Conservation (phyloP, 2,797 vertebrate species). For the Apogon talboti region DNA sequence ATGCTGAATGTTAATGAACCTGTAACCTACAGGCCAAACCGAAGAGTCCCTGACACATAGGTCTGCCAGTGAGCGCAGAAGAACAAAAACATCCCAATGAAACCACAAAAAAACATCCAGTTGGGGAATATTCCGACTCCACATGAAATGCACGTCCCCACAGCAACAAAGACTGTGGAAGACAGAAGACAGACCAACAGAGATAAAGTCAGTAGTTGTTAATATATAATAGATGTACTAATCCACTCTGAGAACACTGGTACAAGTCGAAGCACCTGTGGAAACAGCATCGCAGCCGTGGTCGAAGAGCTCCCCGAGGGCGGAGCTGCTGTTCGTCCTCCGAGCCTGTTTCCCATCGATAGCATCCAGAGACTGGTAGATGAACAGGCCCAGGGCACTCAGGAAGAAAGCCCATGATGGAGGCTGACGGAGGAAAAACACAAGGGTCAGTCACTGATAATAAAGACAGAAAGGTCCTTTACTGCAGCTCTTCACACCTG, state of each 20-base stretch:
- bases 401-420: constrained; percentile 91
- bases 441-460: neutral
- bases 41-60: constrained; percentile 94
- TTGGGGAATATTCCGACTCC: constrained; percentile 89
- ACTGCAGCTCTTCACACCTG: too few species aligned
- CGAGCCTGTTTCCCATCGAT: constrained; percentile 98
- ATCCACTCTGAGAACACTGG: neutral
- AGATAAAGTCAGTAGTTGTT: neutral
- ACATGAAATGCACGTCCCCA: constrained; percentile 91
- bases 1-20: fast-evolving
- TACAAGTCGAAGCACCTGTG: constrained; percentile 85
- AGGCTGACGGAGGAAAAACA: constrained; percentile 80
- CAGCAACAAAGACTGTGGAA: constrained; percentile 90
- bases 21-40: constrained; percentile 93
- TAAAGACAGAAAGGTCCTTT: too few species aligned
- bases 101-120: constrained; percentile 96
- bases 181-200: neutral
- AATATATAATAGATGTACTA: neutral
- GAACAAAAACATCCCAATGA: constrained; percentile 96
- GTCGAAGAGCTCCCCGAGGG: constrained; percentile 97
- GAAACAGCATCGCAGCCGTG: constrained; percentile 98
- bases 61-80: constrained; percentile 99
- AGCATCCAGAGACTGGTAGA: constrained; percentile 97
- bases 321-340: constrained; percentile 94
- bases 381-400: constrained; percentile 92